Conservation (phyloP, 2,888 invertebrate species). For the Cosmorhoe ocellata region DNA sequence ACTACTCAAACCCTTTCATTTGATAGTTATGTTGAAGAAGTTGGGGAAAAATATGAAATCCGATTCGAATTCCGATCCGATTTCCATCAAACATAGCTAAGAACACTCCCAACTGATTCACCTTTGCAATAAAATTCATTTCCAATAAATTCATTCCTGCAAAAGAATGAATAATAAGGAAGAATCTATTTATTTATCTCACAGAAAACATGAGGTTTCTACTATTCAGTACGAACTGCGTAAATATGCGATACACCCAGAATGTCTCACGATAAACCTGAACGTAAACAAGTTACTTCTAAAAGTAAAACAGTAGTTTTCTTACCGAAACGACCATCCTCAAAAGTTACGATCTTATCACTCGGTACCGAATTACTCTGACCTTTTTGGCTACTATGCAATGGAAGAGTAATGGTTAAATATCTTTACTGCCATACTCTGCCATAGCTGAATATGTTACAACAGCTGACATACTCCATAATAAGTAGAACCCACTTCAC, state of each 20-base stretch:
- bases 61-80: no score
- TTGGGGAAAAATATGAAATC: no score
- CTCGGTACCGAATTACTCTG: constrained; percentile 40
- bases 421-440: constrained; percentile 31
- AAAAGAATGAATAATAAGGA: no score
- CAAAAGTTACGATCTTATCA: constrained; percentile 50
- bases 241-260: constrained; percentile 5
- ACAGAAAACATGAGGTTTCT: no score
- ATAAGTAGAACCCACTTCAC: no score
- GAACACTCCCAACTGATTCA: no score
- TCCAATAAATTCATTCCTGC: no score
- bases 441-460: background rate
- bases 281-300: constrained; percentile 3
- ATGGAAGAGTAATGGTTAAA: constrained; percentile 38
- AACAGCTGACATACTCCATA: constrained; percentile 1
- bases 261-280: background rate
- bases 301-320: constrained; percentile 27
- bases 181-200: no score
- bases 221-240: background rate
- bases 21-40: no score
- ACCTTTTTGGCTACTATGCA: constrained; percentile 33
- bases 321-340: constrained; percentile 47
- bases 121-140: no score
- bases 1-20: no score
- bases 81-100: no score